Evolutionary conservation across 1,140 invertebrate species (phyloP).

Genomic region (Archegozetes longisetosus): DNA sequence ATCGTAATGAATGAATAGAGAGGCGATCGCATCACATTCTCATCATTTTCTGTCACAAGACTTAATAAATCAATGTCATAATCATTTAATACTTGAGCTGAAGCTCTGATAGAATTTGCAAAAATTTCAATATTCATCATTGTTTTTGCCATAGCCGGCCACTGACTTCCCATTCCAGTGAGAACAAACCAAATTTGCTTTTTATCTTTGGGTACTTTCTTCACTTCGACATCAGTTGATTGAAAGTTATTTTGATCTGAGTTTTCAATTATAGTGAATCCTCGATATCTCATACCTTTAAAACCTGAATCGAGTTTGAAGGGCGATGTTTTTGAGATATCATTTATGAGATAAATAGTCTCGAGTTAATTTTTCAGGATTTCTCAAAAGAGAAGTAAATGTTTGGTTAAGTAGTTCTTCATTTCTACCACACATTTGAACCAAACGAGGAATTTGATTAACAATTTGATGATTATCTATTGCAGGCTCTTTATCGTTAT

Average conservation of each 20-base stretch:
- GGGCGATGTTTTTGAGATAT: constrained; percentile 3
- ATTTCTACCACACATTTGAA: constrained; percentile 32
- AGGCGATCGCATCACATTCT: background rate
- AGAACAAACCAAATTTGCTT: constrained; percentile 84
- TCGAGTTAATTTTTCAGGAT: constrained; percentile 21
- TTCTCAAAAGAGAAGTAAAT: constrained; percentile 26
- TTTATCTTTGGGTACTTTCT: constrained; percentile 21
- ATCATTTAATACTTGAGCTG: constrained; percentile 26
- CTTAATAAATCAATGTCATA: constrained; percentile 27
- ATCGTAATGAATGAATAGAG: constrained; percentile 61
- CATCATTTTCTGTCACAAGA: background rate
- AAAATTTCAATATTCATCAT: constrained; percentile 52
- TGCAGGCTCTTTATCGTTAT: constrained; percentile 12
- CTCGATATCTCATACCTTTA: constrained; percentile 6
- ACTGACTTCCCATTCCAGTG: constrained; percentile 92
- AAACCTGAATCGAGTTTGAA: background rate
- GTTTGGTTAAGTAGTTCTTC: constrained; percentile 30
- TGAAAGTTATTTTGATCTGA: background rate
- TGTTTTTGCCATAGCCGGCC: constrained; percentile 76
- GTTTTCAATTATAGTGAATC: background rate
- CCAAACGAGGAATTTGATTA: constrained; percentile 24
- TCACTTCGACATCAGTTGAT: background rate
- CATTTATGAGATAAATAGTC: constrained; percentile 14
- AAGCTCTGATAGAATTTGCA: background rate
- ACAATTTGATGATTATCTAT: constrained; percentile 19